Evolutionary conservation across 2,113 vertebrate genomes (phyloP).

Genomic region (Pitta sordida): DNA sequence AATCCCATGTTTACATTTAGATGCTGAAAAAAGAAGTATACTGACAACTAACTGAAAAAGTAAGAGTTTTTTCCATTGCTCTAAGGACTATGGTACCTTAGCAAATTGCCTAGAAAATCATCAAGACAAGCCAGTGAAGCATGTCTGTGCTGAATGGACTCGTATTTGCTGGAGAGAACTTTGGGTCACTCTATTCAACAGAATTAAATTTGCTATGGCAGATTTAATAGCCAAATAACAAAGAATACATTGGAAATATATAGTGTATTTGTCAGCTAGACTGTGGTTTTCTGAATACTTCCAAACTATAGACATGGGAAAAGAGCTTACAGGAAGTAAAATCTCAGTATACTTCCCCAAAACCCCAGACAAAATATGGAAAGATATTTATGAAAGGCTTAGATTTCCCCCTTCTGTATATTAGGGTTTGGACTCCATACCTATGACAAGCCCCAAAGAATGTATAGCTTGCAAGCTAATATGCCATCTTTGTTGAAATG

Average conservation of each 20-base stretch:
- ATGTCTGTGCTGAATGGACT: background rate
- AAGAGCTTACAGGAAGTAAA: slow-evolving; percentile 36
- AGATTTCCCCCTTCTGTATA: background rate
- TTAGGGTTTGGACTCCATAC: background rate
- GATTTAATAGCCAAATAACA: background rate
- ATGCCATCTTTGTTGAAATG: background rate
- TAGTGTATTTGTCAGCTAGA: background rate
- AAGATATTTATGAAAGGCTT: background rate
- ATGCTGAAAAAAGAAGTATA: background rate
- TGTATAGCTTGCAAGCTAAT: background rate
- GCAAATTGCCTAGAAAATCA: background rate
- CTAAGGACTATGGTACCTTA: background rate
- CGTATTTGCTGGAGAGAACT: background rate
- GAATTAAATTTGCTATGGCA: background rate
- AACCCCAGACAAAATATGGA: background rate
- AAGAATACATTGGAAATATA: background rate
- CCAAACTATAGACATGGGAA: background rate
- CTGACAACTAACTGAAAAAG: background rate
- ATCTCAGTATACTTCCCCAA: background rate
- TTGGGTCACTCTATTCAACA: background rate
- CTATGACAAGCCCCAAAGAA: background rate
- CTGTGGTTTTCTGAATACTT: slow-evolving; percentile 25
- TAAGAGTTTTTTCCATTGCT: background rate
- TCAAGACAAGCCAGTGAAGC: background rate
- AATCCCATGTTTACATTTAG: background rate